Evolutionary conservation across 2,888 invertebrate species (phyloP).

Genomic region (Nymphalis polychloros): DNA sequence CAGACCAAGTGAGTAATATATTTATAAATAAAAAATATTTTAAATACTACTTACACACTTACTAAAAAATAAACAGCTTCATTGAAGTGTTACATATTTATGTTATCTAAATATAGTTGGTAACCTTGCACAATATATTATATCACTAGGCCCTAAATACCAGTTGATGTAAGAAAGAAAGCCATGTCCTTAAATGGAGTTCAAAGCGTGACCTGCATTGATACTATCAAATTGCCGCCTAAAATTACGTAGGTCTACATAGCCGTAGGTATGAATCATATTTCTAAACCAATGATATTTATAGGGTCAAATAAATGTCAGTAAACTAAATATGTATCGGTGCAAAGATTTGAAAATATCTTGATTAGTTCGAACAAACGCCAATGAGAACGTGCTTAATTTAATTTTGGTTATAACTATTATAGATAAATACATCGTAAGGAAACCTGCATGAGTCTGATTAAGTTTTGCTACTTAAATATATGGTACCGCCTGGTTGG

Average conservation of each 20-base stretch:
- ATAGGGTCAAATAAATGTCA: background rate
- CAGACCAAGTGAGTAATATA: too few species aligned
- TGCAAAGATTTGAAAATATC: too few species aligned
- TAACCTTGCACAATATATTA: slow-evolving; percentile 45
- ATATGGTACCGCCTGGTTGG: too few species aligned
- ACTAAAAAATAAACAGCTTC: too few species aligned
- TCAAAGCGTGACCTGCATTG: slow-evolving; percentile 56
- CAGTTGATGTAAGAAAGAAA: slow-evolving; percentile 72
- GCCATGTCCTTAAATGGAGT: slow-evolving; percentile 69
- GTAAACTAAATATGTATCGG: background rate
- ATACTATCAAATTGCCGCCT: slow-evolving; percentile 49
- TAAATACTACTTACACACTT: too few species aligned
- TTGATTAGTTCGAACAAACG: too few species aligned
- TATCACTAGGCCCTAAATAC: slow-evolving; percentile 60
- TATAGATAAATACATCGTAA: too few species aligned
- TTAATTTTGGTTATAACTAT: too few species aligned
- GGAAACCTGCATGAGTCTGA: too few species aligned
- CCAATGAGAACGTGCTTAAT: too few species aligned
- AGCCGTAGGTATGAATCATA: slow-evolving; percentile 9
- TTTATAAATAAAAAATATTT: too few species aligned
- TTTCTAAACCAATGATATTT: slow-evolving; percentile 1
- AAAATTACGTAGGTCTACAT: slow-evolving; percentile 39
- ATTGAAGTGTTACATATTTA: background rate
- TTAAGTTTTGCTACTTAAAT: too few species aligned
- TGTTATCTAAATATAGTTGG: background rate